These are phyloP conservation scores for Danionella dracula DNA, from an alignment of 2,797 vertebrate genomes.

Conservation along the genomic window DNA sequence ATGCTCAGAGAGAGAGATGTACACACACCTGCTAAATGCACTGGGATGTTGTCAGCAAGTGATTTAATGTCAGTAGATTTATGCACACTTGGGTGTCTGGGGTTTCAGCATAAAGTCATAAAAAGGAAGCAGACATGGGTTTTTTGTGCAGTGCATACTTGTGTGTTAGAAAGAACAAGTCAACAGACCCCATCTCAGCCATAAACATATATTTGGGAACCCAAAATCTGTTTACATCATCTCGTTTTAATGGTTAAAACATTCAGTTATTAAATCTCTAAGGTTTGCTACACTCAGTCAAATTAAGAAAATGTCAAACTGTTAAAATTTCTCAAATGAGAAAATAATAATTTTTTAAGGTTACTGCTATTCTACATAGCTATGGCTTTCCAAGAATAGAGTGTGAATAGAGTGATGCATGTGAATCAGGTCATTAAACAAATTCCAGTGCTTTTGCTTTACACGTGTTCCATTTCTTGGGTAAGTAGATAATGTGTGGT, in stretches of 20 bases:
- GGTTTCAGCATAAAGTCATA: conserved; percentile 14
- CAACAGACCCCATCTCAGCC: conserved; percentile 19
- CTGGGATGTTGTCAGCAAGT: conserved; percentile 27
- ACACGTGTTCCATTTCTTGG: too few species aligned
- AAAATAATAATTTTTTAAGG: too few species aligned
- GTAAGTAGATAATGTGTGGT: too few species aligned
- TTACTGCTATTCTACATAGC: too few species aligned
- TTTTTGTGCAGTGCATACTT: conserved; percentile 3
- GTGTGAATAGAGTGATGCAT: too few species aligned
- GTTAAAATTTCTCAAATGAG: too few species aligned
- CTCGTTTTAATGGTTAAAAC: conserved; percentile 55
- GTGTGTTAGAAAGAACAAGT: conserved; percentile 1
- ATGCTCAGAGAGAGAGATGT: neutral
- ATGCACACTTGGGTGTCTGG: conserved; percentile 34
- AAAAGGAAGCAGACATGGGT: neutral
- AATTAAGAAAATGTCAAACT: neutral
- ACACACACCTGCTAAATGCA: conserved; percentile 32
- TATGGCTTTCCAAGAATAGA: too few species aligned
- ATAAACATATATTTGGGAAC: conserved; percentile 78
- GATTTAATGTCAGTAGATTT: conserved; percentile 38
- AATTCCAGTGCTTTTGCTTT: too few species aligned
- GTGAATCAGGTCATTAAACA: too few species aligned
- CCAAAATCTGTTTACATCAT: conserved; percentile 70
- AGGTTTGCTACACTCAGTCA: neutral
- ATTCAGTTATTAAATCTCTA: neutral